phyloP scores from a whole-genome alignment of 2,888 invertebrate genomes.

The Xestia ashworthii region DNA sequence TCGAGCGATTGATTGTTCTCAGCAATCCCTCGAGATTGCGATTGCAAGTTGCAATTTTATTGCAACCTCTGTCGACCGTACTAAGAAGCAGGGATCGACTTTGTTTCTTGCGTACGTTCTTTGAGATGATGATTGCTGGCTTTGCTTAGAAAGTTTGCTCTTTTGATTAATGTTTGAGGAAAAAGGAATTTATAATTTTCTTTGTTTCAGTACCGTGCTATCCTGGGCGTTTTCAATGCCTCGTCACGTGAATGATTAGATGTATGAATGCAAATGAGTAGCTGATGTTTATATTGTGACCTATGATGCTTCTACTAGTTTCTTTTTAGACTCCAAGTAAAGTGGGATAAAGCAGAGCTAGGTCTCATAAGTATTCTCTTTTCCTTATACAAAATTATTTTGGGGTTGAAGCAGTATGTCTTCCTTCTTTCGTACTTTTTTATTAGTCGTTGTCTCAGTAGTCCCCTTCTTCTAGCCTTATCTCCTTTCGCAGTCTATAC shows the following conservation, averaged over 20 bases:
- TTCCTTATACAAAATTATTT: not conserved
- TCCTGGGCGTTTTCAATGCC: not conserved
- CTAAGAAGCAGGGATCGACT: slow-evolving; percentile 49
- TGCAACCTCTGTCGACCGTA: slow-evolving; percentile 67
- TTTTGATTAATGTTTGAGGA: not conserved
- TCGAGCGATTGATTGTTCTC: slow-evolving; percentile 81
- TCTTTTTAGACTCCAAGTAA: not conserved
- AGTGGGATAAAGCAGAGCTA: not conserved
- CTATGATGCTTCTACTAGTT: not conserved
- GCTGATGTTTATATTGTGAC: not conserved
- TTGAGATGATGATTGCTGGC: slow-evolving; percentile 7
- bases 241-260: not conserved
- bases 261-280: not conserved
- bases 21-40: slow-evolving; percentile 77
- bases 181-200: not conserved
- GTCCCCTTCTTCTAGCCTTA: not conserved
- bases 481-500: not conserved
- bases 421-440: not conserved
- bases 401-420: not conserved
- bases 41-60: slow-evolving; percentile 81
- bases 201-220: not conserved
- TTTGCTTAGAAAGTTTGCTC: not conserved
- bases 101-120: slow-evolving; percentile 7
- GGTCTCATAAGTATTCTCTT: not conserved
- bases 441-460: not conserved